A percentile compares a stretch with the other conserved stretches of the same genome.
Evolutionary conservation across 2,797 vertebrate genomes (phyloP).

Genomic region (Rallus crepitans): DNA sequence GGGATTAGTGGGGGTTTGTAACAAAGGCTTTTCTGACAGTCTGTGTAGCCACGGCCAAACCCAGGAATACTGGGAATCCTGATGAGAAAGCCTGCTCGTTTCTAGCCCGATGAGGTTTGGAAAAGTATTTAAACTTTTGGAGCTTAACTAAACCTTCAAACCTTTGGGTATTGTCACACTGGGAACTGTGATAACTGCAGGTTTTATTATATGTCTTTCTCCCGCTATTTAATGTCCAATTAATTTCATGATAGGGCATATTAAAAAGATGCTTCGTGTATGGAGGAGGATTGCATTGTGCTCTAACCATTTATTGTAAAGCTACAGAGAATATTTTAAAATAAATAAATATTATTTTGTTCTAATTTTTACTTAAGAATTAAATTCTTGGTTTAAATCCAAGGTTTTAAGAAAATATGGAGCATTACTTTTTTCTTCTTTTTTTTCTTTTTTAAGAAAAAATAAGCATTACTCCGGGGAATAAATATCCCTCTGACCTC

Average conservation of each 20-base stretch:
- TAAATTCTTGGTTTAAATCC: neutral
- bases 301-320: neutral
- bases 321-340: slow-evolving; percentile 22
- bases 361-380: slow-evolving; percentile 16
- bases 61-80: slow-evolving; percentile 64
- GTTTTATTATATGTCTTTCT: slow-evolving; percentile 71
- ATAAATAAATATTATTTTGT: slow-evolving; percentile 41
- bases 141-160: slow-evolving; percentile 71
- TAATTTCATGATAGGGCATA: slow-evolving; percentile 72
- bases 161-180: slow-evolving; percentile 62
- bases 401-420: slow-evolving; percentile 12
- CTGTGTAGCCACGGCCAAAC: neutral
- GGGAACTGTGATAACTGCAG: slow-evolving; percentile 61
- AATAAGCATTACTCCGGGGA: neutral
- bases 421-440: neutral
- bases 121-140: slow-evolving; percentile 75
- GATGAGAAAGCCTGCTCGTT: neutral
- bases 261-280: slow-evolving; percentile 63
- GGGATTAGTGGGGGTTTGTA: slow-evolving; percentile 54
- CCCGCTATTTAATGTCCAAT: slow-evolving; percentile 75
- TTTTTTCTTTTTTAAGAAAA: neutral
- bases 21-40: slow-evolving; percentile 62
- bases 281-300: slow-evolving; percentile 58
- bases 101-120: slow-evolving; percentile 63
- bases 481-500: slow-evolving; percentile 54